Evolutionary conservation across 2,113 vertebrate genomes (phyloP), one percentile per base, ranked within the genome.

Genomic region (Glaucidium brasilianum): DNA sequence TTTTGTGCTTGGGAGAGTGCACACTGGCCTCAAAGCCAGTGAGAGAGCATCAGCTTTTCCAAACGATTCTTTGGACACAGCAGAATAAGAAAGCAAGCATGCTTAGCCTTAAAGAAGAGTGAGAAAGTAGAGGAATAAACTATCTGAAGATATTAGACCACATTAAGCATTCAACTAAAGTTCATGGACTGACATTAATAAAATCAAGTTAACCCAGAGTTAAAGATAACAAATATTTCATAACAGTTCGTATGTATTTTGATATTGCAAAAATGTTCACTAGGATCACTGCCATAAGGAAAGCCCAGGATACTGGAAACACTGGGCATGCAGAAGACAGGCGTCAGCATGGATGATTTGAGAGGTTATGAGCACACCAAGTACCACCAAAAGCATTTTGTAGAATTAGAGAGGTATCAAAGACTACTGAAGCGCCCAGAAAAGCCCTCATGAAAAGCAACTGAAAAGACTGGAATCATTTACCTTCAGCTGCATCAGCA

Each of bases 121-220:
- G 21, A 63, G 10, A 77, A 83, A 83, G 45, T 1, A 83, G 37
- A 85, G 55, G 67, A 85, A 63, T 39, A 79, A 79, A 32, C 53
- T 43, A 37, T 25, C 52, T 56, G 32, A 37, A 58, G 39, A 76
- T 43, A 59, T 76, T 45, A 58, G 45, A 80, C 14, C 41, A 35
- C 41, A 92, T 77, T 71, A 90, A 83, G 37, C 50, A 71, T 92
- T 90, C 59, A 4, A 69, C 55, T 95, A 79, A 88, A 85, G 79
- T 84, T 88, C 71, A 88, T 23, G 39, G 53, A 85, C 18, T 52
- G 85, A 88, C 85, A 80, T 84, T 63, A 84, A 92, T 81, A 95
- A 95, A 90, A 95, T 37, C 45, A 93, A 88, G 81, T 73, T 80
- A 94, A 90, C 59, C 20, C 82, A 88, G 56, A 79, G 90, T 50